Evolutionary conservation across 1,140 invertebrate genomes (phyloP), one percentile per base, ranked within the genome.

Genomic region (Heliconius nattereri): DNA sequence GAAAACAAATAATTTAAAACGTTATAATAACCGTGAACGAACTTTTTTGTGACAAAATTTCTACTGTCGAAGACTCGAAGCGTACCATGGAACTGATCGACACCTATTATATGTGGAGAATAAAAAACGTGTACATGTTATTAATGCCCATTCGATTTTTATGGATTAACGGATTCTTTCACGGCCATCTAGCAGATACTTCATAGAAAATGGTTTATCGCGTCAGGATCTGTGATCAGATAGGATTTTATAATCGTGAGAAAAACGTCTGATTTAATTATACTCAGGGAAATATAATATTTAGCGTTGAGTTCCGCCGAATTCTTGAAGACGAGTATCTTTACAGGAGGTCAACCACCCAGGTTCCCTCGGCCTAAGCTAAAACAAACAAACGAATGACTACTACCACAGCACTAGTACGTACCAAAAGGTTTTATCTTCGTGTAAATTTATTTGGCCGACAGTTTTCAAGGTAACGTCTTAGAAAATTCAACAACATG

Each of bases 121-220:
- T 72, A 78, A 57, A 54, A 78, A 49, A 78, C 71, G 77, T 78
- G 77, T 78, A 73, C 77, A 45, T 45, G 49, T 73, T 78, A 72
- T 78, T 73, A 78, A 73, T 73, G 40, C 26, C 45, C 57, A 72
- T 73, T 66, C 71, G 73, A 79, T 75, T 79, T 79, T 79, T 79
- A 75, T 70, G 73, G 74, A 40, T 79, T 79, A 79, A 79, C 78
- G 78, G 78, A 79, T 79, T 79, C 78, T 71, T 79, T 75, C 78
- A 79, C 78, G 78, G 73, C n/a, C 35, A 40, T 73, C 71, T 32
- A 73, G 54, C 49, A 70, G 71, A 73, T 78, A 66, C 49, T 73
- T 78, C 71, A 20, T 78, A 78, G 71, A 37, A 66, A 78, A 73
- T 72, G 32, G 70, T 73, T 73, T 72, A 78, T 78, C 77, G 49